A percentile compares a stretch with the other conserved stretches of the same genome.
Evolutionary conservation across 2,888 invertebrate species (phyloP).

Genomic region (Epinotia brunnichana): DNA sequence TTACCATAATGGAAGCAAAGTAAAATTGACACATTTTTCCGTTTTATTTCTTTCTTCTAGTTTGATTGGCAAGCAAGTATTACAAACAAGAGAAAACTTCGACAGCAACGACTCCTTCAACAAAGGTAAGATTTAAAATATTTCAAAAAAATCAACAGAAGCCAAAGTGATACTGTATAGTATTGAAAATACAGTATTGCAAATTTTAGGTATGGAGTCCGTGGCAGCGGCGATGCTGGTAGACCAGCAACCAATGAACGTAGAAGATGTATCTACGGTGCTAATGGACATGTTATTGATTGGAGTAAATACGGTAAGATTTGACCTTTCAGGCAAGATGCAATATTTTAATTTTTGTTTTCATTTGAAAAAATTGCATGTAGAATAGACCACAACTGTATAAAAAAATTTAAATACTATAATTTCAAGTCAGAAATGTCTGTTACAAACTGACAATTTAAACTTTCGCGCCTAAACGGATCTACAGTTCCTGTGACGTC

Average conservation of each 20-base stretch:
- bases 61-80: constrained; percentile 85
- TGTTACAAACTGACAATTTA: no score
- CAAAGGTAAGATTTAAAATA: constrained; percentile 29
- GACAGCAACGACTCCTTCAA: constrained; percentile 51
- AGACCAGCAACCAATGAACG: constrained; percentile 79
- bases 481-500: no score
- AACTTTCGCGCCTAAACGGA: no score
- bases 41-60: constrained; percentile 61
- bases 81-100: constrained; percentile 74
- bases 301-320: constrained; percentile 85
- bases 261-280: constrained; percentile 85
- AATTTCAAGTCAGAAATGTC: no score
- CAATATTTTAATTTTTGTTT: no score
- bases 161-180: constrained; percentile 46
- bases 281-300: constrained; percentile 87
- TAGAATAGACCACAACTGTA: no score
- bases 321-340: no score
- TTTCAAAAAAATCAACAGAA: background rate
- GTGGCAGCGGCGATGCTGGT: constrained; percentile 83
- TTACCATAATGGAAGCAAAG: no score
- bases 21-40: background rate
- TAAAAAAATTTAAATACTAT: no score
- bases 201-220: constrained; percentile 57
- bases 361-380: no score
- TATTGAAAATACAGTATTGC: constrained; percentile 59